Percentiles rank a stretch among this genome's conserved stretches.
phyloP scores from a whole-genome alignment of 2,888 invertebrate genomes.

The Cloeon dipterum region DNA sequence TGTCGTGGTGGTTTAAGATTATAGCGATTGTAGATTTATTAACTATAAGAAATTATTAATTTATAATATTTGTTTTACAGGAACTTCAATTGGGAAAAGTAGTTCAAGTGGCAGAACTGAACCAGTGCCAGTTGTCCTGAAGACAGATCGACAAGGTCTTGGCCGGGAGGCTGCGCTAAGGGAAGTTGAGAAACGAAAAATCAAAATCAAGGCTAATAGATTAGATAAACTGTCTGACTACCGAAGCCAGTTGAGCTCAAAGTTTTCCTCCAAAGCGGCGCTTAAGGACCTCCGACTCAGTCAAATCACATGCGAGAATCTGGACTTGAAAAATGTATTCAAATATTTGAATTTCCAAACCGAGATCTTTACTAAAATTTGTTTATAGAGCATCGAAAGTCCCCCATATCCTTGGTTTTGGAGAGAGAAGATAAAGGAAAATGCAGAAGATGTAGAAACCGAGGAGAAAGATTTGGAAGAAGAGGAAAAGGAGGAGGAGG shows the following conservation, averaged over 20 bases:
- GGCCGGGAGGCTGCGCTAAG: conserved; percentile 26
- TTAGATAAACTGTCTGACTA: conserved; percentile 2
- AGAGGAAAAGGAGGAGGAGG: conserved; percentile 12
- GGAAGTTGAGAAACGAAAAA: conserved; percentile 16
- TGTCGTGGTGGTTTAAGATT: no score
- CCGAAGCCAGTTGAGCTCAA: no score
- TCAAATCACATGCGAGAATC: no score
- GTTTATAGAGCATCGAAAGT: no score
- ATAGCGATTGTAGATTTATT: no score
- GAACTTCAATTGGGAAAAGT: no score
- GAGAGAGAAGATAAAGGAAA: background rate
- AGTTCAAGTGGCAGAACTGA: conserved; percentile 29
- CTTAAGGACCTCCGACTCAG: no score
- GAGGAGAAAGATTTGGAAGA: conserved; percentile 10
- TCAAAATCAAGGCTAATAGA: background rate
- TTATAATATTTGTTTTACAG: background rate
- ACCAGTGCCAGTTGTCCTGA: conserved; percentile 37
- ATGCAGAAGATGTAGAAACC: conserved; percentile 12
- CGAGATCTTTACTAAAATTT: no score
- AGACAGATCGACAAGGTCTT: conserved; percentile 35
- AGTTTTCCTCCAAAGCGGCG: no score
- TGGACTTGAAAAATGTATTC: no score
- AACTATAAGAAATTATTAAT: background rate
- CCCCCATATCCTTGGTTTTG: background rate
- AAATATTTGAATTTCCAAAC: no score